Evolutionary conservation across 1,140 invertebrate genomes (phyloP).

Genomic region (Drosophila insularis): DNA sequence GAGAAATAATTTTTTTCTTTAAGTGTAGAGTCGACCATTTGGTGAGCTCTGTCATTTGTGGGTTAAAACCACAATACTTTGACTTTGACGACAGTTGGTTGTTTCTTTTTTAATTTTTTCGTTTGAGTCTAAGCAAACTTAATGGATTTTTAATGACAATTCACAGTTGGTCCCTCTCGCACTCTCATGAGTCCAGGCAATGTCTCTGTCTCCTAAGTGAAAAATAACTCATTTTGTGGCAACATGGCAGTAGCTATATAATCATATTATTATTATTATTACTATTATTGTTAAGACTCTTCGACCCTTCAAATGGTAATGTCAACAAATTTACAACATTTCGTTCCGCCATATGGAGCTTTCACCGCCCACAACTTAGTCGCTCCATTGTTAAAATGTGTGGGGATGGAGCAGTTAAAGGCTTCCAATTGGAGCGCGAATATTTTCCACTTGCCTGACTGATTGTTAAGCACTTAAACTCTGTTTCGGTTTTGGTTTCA

Average conservation of each 20-base stretch:
- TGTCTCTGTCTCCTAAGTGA: conserved; percentile 40
- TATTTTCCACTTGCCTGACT: conserved; percentile 53
- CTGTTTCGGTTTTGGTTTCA: not conserved
- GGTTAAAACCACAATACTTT: conserved; percentile 37
- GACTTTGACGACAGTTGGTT: conserved; percentile 47
- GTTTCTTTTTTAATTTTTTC: not conserved
- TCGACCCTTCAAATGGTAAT: conserved; percentile 38
- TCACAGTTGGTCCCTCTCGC: conserved; percentile 17
- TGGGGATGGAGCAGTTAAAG: not conserved
- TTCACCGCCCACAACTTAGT: conserved; percentile 69
- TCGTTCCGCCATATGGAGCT: conserved; percentile 61
- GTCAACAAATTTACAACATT: conserved; percentile 74
- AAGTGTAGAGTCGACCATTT: conserved; percentile 24
- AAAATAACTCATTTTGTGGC: conserved; percentile 68
- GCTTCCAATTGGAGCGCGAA: conserved; percentile 61
- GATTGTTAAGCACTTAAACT: conserved; percentile 4
- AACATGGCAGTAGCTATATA: conserved; percentile 35
- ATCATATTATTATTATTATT: conserved; percentile 52
- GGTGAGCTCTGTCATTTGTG: conserved; percentile 28
- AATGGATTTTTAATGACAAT: conserved; percentile 76
- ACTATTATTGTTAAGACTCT: conserved; percentile 1
- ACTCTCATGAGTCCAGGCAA: not conserved
- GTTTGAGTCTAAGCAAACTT: conserved; percentile 31
- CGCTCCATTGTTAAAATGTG: conserved; percentile 26
- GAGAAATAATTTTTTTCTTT: conserved; percentile 16